Percentiles rank a stretch among this genome's conserved stretches.
phyloP scores from a whole-genome alignment of 1,140 invertebrate species.

The Monomorium pharaonis region DNA sequence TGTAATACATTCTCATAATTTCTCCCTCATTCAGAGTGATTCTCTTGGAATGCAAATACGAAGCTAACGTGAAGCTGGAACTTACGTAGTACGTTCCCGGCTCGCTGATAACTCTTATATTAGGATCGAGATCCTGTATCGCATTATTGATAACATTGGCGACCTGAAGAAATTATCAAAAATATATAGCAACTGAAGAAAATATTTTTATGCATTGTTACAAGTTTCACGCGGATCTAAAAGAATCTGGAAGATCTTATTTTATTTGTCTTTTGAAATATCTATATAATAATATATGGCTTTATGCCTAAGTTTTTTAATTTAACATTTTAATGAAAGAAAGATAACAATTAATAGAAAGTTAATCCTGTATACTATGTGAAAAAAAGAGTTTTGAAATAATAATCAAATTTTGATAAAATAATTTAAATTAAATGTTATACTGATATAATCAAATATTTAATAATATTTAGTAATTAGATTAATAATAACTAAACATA shows the following conservation, averaged over 20 bases:
- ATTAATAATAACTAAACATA: too few species aligned
- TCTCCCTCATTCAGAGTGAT: conserved; percentile 77
- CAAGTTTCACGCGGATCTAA: neutral
- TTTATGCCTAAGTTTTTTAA: neutral
- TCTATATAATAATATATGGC: too few species aligned
- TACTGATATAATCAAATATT: too few species aligned
- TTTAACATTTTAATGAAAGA: neutral
- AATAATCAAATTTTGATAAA: too few species aligned
- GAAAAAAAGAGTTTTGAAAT: too few species aligned
- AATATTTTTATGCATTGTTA: neutral
- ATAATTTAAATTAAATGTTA: too few species aligned
- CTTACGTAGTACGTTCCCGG: conserved; percentile 90
- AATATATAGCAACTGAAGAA: conserved; percentile 55
- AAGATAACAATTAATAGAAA: neutral
- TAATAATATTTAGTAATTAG: too few species aligned
- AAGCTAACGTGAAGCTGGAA: conserved; percentile 88
- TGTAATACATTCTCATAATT: conserved; percentile 87
- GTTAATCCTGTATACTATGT: conserved; percentile 40
- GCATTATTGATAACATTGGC: conserved; percentile 85
- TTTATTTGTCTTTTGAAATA: neutral
- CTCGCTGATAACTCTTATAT: conserved; percentile 89
- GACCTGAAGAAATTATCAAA: conserved; percentile 79
- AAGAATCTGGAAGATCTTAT: neutral
- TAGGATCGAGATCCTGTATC: conserved; percentile 88
- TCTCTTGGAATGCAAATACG: conserved; percentile 88